These are phyloP conservation scores for Drosophila barbarae DNA, from an alignment of 2,888 invertebrate species.

Conservation along the genomic window DNA sequence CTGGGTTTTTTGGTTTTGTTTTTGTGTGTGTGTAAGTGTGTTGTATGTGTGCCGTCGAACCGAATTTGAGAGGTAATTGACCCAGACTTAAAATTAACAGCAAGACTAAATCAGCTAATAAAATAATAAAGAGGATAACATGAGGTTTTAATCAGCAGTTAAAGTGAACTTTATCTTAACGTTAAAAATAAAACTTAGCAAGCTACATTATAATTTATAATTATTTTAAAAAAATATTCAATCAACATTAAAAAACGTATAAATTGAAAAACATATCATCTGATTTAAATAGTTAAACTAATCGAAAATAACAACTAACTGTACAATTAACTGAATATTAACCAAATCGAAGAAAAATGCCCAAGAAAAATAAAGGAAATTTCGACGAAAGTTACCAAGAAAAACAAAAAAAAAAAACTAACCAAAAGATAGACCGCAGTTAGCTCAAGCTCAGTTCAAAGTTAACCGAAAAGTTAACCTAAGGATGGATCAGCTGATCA, in stretches of 20 bases:
- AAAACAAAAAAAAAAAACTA: neutral
- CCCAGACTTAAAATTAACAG: neutral
- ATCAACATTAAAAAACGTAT: neutral
- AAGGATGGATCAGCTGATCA: constrained; percentile 77
- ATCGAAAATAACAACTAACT: neutral
- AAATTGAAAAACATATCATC: neutral
- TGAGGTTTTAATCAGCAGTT: neutral
- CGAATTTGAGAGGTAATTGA: neutral
- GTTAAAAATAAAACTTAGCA: too few relatives aligned
- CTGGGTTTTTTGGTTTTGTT: neutral
- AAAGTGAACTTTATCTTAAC: neutral
- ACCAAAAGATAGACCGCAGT: neutral
- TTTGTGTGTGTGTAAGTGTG: neutral
- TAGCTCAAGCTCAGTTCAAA: neutral
- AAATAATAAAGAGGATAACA: neutral
- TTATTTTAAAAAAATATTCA: neutral
- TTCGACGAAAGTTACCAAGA: neutral
- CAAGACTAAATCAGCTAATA: neutral
- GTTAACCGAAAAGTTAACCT: neutral
- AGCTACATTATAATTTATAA: neutral
- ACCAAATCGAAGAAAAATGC: neutral
- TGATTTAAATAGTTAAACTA: neutral
- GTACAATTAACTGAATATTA: neutral
- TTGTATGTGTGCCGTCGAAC: neutral
- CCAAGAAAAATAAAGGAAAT: neutral